Base-by-base conservation (phyloP, 2,797 vertebrate species). In the Synanceia verrucosa region DNA sequence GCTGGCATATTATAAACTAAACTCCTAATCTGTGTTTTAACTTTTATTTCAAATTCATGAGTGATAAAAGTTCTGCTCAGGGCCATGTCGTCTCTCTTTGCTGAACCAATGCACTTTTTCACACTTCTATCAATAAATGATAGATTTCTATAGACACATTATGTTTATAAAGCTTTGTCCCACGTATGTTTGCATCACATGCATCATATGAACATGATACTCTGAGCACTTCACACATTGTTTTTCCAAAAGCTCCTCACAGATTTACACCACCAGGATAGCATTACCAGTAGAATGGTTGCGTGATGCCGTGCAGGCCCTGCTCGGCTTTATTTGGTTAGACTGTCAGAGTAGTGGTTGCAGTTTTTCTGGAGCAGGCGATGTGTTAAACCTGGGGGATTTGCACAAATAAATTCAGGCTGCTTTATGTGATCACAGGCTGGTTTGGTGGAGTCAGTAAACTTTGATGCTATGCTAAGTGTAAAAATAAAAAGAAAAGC, bases 271-370 rank as follows among this genome's bases (percentile, higher is more conserved):
- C 63, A 18, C 3, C 9, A 14, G 16, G 53, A 69, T 70, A 56
- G 53, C 29, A 29, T 52, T 58, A 63, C 31, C 39, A n/a, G 46
- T 56, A 31, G 73, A 75, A 48, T 3, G 9, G 2, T 2, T 46
- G 9, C 1, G 6, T 65, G 57, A 70, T 50, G 36, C 51, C 3
- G 4, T 47, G 36, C 55, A 67, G 53, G 47, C 31, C 19, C n/a
- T n/a, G 5, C 1, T 43, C 46, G 68, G 56, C 65, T 33, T 64
- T 55, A 2, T 56, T 47, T 44, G 23, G 89, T 81, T 16, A 93
- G 24, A 72, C 57, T 65, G 53, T 66, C 70, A 75, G 52, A 75
- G 68, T 66, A 53, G 63, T 90, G 68, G 88, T 89, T 0, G 93
- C 94, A 4, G 93, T 75, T 51, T 52, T 37, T 64, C 23, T 59